These are phyloP conservation scores for Drosophila bipectinata DNA, from an alignment of 1,140 invertebrate genomes.

Conservation along the genomic window DNA sequence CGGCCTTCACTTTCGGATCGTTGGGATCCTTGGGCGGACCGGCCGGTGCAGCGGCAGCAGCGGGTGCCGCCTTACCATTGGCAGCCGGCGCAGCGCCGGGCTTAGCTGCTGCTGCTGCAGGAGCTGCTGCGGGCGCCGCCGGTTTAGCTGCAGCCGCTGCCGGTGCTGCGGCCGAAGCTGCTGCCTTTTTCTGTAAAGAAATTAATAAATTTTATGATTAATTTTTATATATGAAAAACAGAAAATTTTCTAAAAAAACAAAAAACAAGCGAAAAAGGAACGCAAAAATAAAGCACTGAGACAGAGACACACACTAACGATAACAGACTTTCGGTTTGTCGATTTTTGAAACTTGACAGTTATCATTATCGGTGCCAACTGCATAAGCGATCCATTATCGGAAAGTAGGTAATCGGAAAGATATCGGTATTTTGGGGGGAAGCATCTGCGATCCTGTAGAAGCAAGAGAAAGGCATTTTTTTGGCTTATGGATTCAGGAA, in stretches of 20 bases:
- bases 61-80: slow-evolving; percentile 49
- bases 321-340: slow-evolving; percentile 45
- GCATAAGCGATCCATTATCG: slow-evolving; percentile 14
- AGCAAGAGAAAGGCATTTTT: slow-evolving; percentile 50
- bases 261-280: slow-evolving; percentile 7
- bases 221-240: neutral
- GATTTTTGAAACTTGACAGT: slow-evolving; percentile 31
- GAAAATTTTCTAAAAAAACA: neutral
- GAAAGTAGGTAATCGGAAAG: neutral
- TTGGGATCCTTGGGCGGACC: slow-evolving; percentile 78
- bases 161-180: slow-evolving; percentile 42
- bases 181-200: slow-evolving; percentile 67
- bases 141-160: slow-evolving; percentile 50
- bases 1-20: slow-evolving; percentile 79
- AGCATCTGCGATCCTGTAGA: slow-evolving; percentile 41
- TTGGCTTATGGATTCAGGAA: slow-evolving; percentile 4
- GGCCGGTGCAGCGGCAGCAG: slow-evolving; percentile 66
- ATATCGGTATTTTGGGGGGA: slow-evolving; percentile 3
- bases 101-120: slow-evolving; percentile 45
- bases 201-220: neutral
- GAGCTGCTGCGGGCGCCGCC: slow-evolving; percentile 46
- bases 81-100: slow-evolving; percentile 56
- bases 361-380: slow-evolving; percentile 36
- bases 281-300: slow-evolving; percentile 47
- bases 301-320: slow-evolving; percentile 58